Percentiles rank a stretch among this genome's conserved stretches.
phyloP scores from a whole-genome alignment of 2,797 vertebrate species.

The Cossypha polioptera region DNA sequence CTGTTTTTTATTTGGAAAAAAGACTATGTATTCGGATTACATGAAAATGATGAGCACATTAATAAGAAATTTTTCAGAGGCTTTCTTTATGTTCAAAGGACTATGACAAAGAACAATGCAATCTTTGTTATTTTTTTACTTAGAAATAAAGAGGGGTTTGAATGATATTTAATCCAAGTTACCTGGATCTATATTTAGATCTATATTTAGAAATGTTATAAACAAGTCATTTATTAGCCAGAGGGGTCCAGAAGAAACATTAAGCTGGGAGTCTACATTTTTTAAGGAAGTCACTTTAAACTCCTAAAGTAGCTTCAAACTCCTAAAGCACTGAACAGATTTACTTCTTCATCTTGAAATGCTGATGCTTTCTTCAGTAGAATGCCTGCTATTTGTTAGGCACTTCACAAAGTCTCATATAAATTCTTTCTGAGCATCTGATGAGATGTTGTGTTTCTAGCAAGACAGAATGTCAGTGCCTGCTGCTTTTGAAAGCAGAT shows the following conservation, averaged over 20 bases:
- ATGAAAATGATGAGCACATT: background rate
- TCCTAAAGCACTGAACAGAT: conserved; percentile 63
- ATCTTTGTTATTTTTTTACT: background rate
- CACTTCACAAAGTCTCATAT: conserved; percentile 52
- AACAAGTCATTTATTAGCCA: conserved; percentile 63
- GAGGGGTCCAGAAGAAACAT: conserved; percentile 40
- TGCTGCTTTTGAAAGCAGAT: conserved; percentile 63
- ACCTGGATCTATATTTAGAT: conserved; percentile 39
- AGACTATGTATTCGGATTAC: background rate
- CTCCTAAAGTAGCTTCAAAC: conserved; percentile 36
- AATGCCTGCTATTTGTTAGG: conserved; percentile 61
- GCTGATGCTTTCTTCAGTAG: conserved; percentile 41
- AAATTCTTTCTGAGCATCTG: conserved; percentile 57
- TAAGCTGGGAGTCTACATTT: conserved; percentile 13
- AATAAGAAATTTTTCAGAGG: background rate
- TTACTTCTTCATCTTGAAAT: conserved; percentile 66
- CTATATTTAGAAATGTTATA: conserved; percentile 51
- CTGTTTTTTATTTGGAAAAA: background rate
- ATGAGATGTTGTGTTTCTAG: conserved; percentile 47
- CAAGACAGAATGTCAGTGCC: conserved; percentile 53
- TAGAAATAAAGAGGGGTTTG: background rate
- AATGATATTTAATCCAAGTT: conserved; percentile 32
- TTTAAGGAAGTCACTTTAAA: conserved; percentile 51
- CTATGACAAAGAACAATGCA: background rate
- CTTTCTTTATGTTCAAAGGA: background rate